Percentiles rank a stretch among this genome's conserved stretches.
These are phyloP conservation scores for Porites evermanni DNA, from an alignment of 92 coral and sea anemone species.

Conservation along the genomic window DNA sequence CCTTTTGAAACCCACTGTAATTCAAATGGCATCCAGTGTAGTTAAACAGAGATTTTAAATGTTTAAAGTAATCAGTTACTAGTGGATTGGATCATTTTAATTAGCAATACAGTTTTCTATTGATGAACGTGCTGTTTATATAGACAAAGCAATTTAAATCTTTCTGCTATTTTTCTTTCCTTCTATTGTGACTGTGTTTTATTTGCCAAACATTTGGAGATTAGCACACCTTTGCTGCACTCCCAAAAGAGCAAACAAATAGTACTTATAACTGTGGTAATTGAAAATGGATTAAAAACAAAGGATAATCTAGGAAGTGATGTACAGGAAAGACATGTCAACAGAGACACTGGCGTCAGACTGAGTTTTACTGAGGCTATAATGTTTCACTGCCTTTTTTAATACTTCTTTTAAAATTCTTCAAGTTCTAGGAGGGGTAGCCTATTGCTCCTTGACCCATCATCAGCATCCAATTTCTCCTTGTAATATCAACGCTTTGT, in stretches of 20 bases:
- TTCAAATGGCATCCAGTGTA: too few relatives aligned
- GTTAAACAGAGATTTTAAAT: too few relatives aligned
- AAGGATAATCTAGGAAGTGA: neutral
- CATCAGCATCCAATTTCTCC: too few relatives aligned
- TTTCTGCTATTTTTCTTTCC: too few relatives aligned
- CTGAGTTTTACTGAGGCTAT: too few relatives aligned
- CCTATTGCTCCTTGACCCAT: neutral
- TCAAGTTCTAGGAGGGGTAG: neutral
- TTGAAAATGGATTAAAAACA: neutral
- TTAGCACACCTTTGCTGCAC: neutral
- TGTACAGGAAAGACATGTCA: constrained; percentile 3
- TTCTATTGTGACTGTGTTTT: neutral
- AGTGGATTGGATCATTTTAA: neutral
- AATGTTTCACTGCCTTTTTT: neutral
- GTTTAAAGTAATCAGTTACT: neutral
- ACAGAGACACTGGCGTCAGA: neutral
- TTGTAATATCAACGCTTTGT: too few relatives aligned
- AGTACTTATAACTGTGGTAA: neutral
- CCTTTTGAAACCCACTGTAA: too few relatives aligned
- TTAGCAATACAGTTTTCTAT: neutral
- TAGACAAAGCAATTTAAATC: too few relatives aligned
- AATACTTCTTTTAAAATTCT: neutral
- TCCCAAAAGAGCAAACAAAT: constrained; percentile 9
- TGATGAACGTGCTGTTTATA: neutral
- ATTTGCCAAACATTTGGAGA: neutral